Evolutionary conservation across 2,113 vertebrate genomes (phyloP).

Genomic region (Bufo bufo): DNA sequence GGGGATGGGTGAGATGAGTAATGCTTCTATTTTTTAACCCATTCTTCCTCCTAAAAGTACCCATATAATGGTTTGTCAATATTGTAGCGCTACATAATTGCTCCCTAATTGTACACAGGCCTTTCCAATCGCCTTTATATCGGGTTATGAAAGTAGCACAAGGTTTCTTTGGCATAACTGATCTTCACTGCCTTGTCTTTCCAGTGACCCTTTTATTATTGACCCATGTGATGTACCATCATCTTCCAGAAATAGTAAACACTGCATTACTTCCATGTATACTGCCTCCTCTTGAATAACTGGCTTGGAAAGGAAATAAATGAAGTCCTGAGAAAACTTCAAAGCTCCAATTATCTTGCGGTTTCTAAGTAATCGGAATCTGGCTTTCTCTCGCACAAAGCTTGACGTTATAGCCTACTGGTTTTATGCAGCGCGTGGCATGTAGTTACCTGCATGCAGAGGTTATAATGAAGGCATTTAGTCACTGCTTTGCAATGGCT

Average conservation of each 20-base stretch:
- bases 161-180: background rate
- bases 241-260: conserved; percentile 33
- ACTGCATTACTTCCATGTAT: conserved; percentile 2
- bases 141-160: background rate
- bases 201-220: conserved; percentile 18
- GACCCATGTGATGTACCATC: background rate
- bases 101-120: too few relatives aligned
- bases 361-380: conserved; percentile 56
- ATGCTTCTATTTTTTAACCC: too few relatives aligned
- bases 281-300: conserved; percentile 29
- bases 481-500: conserved; percentile 45
- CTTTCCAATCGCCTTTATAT: too few relatives aligned
- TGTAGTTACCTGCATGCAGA: conserved; percentile 53
- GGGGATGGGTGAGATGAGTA: too few relatives aligned
- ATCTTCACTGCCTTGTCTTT: background rate
- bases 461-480: conserved; percentile 55
- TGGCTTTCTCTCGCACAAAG: conserved; percentile 30
- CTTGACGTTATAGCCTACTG: conserved; percentile 35
- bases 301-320: conserved; percentile 43
- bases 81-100: too few relatives aligned
- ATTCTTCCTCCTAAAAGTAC: too few relatives aligned
- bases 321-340: conserved; percentile 37
- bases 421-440: conserved; percentile 29
- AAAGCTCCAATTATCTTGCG: conserved; percentile 55
- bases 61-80: too few relatives aligned